A percentile compares a stretch with the other conserved stretches of the same genome.
phyloP scores from a whole-genome alignment of 2,888 invertebrate species.

The Tetropium fuscum region DNA sequence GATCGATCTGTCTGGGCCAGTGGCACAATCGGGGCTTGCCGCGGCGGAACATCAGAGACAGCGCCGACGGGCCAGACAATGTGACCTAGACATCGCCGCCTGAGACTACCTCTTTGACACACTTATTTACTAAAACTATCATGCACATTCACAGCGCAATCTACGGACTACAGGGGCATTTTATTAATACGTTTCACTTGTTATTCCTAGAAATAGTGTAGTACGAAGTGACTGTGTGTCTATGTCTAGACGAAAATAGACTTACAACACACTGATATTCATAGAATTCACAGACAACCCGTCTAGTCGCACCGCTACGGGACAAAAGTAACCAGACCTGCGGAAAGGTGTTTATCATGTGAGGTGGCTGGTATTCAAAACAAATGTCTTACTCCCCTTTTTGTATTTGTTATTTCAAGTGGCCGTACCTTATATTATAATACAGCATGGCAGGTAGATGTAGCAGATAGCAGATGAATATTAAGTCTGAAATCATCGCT shows the following conservation, averaged over 20 bases:
- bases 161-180: conserved; percentile 13
- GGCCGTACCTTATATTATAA: too few relatives aligned
- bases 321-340: background rate
- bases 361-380: background rate
- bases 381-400: too few relatives aligned
- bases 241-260: conserved; percentile 26
- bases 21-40: conserved; percentile 30
- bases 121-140: conserved; percentile 44
- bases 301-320: background rate
- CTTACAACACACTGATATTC: conserved; percentile 24
- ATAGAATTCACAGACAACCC: conserved; percentile 23
- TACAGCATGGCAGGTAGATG: too few relatives aligned
- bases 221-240: conserved; percentile 22
- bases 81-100: conserved; percentile 58
- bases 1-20: conserved; percentile 49
- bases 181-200: conserved; percentile 28
- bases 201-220: conserved; percentile 19
- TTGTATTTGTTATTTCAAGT: too few relatives aligned
- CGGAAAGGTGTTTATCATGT: background rate
- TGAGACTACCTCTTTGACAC: conserved; percentile 49
- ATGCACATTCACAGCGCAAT: conserved; percentile 30
- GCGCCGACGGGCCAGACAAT: conserved; percentile 55
- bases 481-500: too few relatives aligned
- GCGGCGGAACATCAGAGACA: conserved; percentile 33
- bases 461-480: too few relatives aligned